A percentile compares a stretch with the other conserved stretches of the same genome.
Conservation (phyloP, 30 jellyfish, hydroid and myxozoan species). For the Cassiopea andromeda region DNA sequence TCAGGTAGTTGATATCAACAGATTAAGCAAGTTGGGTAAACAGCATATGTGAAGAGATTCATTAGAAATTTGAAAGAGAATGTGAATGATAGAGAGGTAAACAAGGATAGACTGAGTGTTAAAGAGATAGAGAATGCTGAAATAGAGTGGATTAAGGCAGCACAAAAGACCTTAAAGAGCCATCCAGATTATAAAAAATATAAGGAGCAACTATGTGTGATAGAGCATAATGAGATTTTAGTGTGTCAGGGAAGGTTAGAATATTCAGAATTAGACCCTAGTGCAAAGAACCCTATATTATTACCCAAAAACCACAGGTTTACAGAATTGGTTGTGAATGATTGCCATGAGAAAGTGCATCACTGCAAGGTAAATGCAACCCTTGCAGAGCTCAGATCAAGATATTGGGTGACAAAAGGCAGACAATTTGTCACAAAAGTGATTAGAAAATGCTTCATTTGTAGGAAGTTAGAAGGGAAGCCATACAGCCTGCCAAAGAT, state of each 20-base stretch:
- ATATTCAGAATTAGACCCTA: slow-evolving; percentile 20
- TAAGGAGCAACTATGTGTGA: slow-evolving; percentile 16
- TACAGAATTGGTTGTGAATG: slow-evolving; percentile 30
- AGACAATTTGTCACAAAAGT: slow-evolving; percentile 12
- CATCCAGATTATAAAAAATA: slow-evolving; percentile 24
- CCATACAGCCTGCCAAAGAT: slow-evolving; percentile 14
- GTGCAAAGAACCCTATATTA: slow-evolving; percentile 37
- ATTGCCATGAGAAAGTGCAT: slow-evolving; percentile 49
- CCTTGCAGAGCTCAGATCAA: slow-evolving; percentile 46
- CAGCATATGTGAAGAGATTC: slow-evolving; percentile 42
- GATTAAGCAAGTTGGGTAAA: slow-evolving; percentile 30
- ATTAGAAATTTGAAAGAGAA: slow-evolving; percentile 24
- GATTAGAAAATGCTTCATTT: not conserved
- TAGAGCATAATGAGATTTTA: not conserved
- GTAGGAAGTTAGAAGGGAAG: slow-evolving; percentile 31
- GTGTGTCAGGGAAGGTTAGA: slow-evolving; percentile 43
- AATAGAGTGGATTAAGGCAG: slow-evolving; percentile 25
- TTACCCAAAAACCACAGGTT: slow-evolving; percentile 38
- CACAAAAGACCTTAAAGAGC: slow-evolving; percentile 7
- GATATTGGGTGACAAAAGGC: slow-evolving; percentile 55
- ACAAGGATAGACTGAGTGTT: not conserved
- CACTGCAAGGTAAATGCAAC: slow-evolving; percentile 55
- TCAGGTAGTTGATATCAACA: slow-evolving; percentile 41
- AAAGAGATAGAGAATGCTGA: slow-evolving; percentile 47
- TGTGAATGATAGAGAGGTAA: not conserved